Conservation (phyloP, 1,140 invertebrate genomes). For the Hyphantria cunea region DNA sequence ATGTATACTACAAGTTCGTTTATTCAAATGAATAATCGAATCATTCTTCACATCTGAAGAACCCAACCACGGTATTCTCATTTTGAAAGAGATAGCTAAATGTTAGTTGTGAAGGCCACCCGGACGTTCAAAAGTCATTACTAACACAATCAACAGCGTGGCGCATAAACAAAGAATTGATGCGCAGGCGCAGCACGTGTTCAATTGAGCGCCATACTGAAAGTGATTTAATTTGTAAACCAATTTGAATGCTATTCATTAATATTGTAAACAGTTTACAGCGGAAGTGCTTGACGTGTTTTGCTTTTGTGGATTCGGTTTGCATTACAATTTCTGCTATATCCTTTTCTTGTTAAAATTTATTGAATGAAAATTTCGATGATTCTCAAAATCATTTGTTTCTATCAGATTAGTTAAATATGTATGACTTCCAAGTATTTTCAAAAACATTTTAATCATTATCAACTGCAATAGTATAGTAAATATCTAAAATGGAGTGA, state of each 20-base stretch:
- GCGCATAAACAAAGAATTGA: constrained; percentile 21
- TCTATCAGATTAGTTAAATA: no score
- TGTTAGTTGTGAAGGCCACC: constrained; percentile 1
- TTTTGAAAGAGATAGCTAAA: no score
- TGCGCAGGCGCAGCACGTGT: constrained; percentile 17
- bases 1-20: background rate
- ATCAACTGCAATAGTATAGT: no score
- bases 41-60: background rate
- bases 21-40: constrained; percentile 9
- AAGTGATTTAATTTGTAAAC: constrained; percentile 11
- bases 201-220: constrained; percentile 19
- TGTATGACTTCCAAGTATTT: no score
- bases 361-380: no score
- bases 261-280: constrained; percentile 25
- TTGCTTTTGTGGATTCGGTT: constrained; percentile 4
- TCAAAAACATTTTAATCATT: no score
- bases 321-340: background rate
- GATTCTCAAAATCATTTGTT: no score
- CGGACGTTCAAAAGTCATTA: constrained; percentile 5
- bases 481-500: no score
- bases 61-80: no score
- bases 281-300: constrained; percentile 26
- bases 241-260: constrained; percentile 7
- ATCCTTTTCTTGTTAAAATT: background rate
- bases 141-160: constrained; percentile 1